A percentile compares a stretch with the other conserved stretches of the same genome.
Evolutionary conservation across 2,797 vertebrate species (phyloP).

Genomic region (Chromobotia macracanthus): DNA sequence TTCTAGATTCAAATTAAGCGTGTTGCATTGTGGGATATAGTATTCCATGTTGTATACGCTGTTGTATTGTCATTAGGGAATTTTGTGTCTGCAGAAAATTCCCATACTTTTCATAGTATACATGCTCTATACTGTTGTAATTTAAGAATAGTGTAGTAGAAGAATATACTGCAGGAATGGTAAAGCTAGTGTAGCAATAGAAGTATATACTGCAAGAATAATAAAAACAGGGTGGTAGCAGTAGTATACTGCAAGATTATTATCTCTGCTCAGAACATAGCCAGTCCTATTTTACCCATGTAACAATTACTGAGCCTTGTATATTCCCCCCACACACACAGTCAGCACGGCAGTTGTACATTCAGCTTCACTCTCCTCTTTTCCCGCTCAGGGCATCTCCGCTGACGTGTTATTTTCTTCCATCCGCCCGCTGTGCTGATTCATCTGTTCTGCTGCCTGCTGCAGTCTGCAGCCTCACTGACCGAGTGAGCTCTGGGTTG

Average conservation of each 20-base stretch:
- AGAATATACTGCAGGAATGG: background rate
- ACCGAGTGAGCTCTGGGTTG: background rate
- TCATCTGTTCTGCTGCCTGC: conserved; percentile 14
- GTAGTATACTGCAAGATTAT: too few species aligned
- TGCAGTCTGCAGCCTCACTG: background rate
- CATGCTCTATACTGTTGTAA: background rate
- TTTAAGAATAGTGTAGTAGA: background rate
- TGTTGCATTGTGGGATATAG: background rate
- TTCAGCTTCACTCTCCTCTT: background rate
- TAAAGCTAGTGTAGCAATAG: background rate
- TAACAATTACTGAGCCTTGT: background rate
- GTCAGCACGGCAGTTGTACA: background rate
- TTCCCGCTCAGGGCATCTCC: background rate
- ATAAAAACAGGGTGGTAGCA: too few species aligned
- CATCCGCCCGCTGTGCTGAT: conserved; percentile 22
- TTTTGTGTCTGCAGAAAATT: background rate
- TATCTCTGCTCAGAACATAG: too few species aligned
- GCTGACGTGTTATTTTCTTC: conserved; percentile 22
- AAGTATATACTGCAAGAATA: too few species aligned
- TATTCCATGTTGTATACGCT: too few species aligned
- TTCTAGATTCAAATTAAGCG: too few species aligned
- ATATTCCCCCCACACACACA: background rate
- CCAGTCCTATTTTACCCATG: background rate
- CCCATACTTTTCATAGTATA: background rate
- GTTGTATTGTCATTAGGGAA: too few species aligned